Conservation (phyloP, 2,113 vertebrate species). For the Sinocyclocheilus grahami region DNA sequence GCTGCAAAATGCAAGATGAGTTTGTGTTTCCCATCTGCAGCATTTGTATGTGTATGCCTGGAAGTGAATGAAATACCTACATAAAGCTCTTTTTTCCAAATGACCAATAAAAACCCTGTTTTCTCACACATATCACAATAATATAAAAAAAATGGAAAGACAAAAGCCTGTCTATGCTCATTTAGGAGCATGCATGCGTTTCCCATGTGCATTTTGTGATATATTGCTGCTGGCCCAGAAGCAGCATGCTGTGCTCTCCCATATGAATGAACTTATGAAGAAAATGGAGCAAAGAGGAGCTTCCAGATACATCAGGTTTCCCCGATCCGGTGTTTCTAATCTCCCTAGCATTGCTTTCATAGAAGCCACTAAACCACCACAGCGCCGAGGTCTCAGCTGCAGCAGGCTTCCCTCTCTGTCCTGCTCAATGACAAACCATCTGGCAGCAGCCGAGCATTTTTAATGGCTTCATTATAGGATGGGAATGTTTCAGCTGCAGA, state of each 20-base stretch:
- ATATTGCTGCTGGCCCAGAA: background rate
- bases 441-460: conserved; percentile 74
- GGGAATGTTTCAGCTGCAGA: conserved; percentile 56
- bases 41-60: background rate
- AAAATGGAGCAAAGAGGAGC: conserved; percentile 43
- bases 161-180: conserved; percentile 1
- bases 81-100: background rate
- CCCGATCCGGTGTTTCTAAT: conserved; percentile 19
- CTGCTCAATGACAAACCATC: conserved; percentile 71
- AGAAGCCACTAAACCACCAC: conserved; percentile 46
- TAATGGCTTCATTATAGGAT: conserved; percentile 72
- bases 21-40: background rate
- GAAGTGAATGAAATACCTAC: background rate
- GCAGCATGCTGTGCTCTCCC: conserved; percentile 47
- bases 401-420: conserved; percentile 36
- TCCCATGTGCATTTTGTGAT: conserved; percentile 36
- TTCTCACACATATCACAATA: background rate
- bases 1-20: background rate
- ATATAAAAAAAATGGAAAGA: conserved; percentile 11
- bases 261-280: conserved; percentile 38
- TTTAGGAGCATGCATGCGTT: background rate
- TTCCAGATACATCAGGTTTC: conserved; percentile 35
- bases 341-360: conserved; percentile 50
- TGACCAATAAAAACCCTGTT: background rate
- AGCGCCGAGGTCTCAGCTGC: conserved; percentile 42